Evolutionary conservation across 64 coral and sea anemone species (phyloP).

Genomic region (Montipora sp.): DNA sequence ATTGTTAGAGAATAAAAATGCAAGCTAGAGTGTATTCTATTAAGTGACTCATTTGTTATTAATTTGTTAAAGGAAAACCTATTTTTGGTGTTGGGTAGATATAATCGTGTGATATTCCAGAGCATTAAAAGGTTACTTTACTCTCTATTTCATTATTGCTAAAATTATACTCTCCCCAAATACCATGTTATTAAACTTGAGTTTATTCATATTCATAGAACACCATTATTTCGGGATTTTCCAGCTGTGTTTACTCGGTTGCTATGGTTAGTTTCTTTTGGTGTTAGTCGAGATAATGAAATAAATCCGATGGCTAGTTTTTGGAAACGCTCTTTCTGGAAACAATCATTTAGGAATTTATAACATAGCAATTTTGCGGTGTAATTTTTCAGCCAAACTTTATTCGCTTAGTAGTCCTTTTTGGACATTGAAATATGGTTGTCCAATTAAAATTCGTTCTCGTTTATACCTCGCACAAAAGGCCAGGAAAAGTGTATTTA

Average conservation of each 20-base stretch:
- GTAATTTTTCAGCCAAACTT: slow-evolving; percentile 15
- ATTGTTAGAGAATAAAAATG: background rate
- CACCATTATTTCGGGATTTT: background rate
- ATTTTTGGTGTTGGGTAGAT: background rate
- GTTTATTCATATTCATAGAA: slow-evolving; percentile 3
- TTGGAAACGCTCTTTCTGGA: slow-evolving; percentile 2
- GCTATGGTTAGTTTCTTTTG: background rate
- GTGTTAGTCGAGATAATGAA: background rate
- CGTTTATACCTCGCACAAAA: slow-evolving; percentile 2
- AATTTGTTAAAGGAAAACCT: background rate
- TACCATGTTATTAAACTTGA: slow-evolving; percentile 1
- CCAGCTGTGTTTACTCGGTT: background rate
- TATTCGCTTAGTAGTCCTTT: background rate
- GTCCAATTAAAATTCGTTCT: background rate
- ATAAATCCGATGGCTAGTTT: background rate
- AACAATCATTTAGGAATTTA: background rate
- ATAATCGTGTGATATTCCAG: background rate
- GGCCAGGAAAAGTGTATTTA: background rate
- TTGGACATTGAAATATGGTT: background rate
- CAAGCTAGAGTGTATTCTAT: background rate
- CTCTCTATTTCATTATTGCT: background rate
- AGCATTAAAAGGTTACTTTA: background rate
- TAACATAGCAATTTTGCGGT: background rate
- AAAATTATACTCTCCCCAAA: background rate
- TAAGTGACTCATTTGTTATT: background rate